phyloP scores from a whole-genome alignment of 1,140 invertebrate genomes.

The Nasonia vitripennis region DNA sequence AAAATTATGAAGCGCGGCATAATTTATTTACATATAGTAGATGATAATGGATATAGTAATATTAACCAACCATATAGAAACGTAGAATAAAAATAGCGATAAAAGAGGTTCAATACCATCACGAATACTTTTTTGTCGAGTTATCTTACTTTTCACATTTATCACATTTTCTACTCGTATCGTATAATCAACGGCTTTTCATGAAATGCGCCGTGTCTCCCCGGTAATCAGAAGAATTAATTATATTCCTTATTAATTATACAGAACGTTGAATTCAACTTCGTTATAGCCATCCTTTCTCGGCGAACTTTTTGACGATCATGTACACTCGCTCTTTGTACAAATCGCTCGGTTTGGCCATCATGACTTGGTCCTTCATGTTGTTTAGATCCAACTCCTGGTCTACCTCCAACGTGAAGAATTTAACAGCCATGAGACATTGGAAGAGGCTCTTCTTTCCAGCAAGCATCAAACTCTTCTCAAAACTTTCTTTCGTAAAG shows the following conservation, averaged over 20 bases:
- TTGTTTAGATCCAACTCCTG: slow-evolving; percentile 15
- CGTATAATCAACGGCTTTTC: too few relatives aligned
- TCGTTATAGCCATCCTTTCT: slow-evolving; percentile 23
- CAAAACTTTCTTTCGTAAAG: slow-evolving; percentile 18
- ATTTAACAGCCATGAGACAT: slow-evolving; percentile 22
- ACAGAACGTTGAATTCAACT: neutral
- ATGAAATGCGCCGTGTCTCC: too few relatives aligned
- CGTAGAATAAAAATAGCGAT: too few relatives aligned
- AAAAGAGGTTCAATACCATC: too few relatives aligned
- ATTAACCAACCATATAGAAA: neutral
- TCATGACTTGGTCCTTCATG: neutral
- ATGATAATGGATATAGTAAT: too few relatives aligned
- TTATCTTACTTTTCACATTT: too few relatives aligned
- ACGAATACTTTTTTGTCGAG: too few relatives aligned
- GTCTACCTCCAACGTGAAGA: slow-evolving; percentile 7
- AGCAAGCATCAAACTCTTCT: neutral
- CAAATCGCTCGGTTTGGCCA: neutral
- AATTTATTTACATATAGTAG: too few relatives aligned
- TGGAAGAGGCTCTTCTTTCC: slow-evolving; percentile 5
- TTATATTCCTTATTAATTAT: too few relatives aligned
- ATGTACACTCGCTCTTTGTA: neutral
- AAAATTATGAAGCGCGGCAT: too few relatives aligned
- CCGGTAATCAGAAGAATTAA: too few relatives aligned
- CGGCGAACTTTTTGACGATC: neutral
- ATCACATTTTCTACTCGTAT: too few relatives aligned